Conservation (phyloP, 2,888 invertebrate species). For the Oegoconia quadripuncta region DNA sequence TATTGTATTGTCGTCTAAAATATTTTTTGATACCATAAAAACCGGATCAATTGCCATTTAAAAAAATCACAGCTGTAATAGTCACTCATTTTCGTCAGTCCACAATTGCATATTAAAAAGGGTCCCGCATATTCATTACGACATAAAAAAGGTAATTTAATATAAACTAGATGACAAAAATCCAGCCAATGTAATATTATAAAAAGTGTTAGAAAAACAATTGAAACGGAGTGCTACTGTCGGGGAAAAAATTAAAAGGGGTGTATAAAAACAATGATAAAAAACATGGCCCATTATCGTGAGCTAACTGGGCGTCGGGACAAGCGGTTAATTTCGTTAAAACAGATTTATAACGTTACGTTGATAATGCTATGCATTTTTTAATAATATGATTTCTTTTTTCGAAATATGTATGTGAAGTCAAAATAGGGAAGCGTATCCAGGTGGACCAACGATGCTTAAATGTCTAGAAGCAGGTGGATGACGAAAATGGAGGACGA, state of each 20-base stretch:
- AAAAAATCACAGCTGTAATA: slow-evolving; percentile 56
- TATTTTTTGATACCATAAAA: no score
- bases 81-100: slow-evolving; percentile 56
- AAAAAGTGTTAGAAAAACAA: slow-evolving; percentile 61
- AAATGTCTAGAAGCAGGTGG: no score
- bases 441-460: no score
- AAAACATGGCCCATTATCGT: slow-evolving; percentile 57
- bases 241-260: slow-evolving; percentile 52
- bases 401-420: no score
- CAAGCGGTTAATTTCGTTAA: slow-evolving; percentile 70
- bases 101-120: slow-evolving; percentile 59
- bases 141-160: slow-evolving; percentile 74
- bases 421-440: no score
- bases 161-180: slow-evolving; percentile 76
- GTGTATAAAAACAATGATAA: slow-evolving; percentile 63
- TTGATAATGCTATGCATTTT: slow-evolving; percentile 3
- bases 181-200: slow-evolving; percentile 58
- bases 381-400: background rate
- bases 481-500: no score
- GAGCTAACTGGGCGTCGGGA: slow-evolving; percentile 61
- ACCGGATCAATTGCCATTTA: slow-evolving; percentile 24
- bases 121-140: slow-evolving; percentile 73
- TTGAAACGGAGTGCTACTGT: slow-evolving; percentile 44
- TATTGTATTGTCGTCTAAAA: no score
- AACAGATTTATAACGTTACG: slow-evolving; percentile 54